phyloP scores from a whole-genome alignment of 2,113 vertebrate species.

The Oncorhynchus keta region DNA sequence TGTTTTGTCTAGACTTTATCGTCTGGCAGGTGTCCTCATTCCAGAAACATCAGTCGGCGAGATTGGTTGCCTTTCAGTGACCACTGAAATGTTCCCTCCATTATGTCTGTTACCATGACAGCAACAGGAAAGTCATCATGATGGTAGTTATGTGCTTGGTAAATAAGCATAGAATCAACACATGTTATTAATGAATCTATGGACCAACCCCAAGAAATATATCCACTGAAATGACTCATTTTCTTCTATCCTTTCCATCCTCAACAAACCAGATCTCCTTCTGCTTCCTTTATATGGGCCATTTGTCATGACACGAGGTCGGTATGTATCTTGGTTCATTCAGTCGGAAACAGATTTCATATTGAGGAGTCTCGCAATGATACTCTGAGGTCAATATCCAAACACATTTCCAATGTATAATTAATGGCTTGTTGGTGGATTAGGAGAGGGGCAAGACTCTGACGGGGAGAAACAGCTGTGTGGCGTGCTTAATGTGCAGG shows the following conservation, averaged over 20 bases:
- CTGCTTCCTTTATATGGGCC: conserved; percentile 33
- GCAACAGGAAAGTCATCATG: neutral
- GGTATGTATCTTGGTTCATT: conserved; percentile 48
- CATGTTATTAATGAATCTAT: no score
- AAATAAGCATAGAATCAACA: neutral
- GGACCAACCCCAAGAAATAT: no score
- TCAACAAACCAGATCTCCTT: neutral
- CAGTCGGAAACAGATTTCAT: conserved; percentile 42
- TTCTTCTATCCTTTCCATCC: neutral
- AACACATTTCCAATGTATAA: conserved; percentile 46
- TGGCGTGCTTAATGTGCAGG: conserved; percentile 15
- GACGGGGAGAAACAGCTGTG: conserved; percentile 30
- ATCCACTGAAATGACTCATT: neutral
- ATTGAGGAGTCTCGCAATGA: conserved; percentile 29
- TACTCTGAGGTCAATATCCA: conserved; percentile 40
- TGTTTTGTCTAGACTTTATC: neutral
- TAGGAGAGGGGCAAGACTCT: conserved; percentile 35
- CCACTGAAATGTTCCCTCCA: conserved; percentile 12
- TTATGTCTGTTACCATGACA: conserved; percentile 37
- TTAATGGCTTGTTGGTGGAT: conserved; percentile 36
- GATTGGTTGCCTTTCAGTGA: neutral
- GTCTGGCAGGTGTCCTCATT: neutral
- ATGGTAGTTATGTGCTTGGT: neutral
- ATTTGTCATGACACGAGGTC: conserved; percentile 29
- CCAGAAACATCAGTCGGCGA: conserved; percentile 2